Evolutionary conservation across 2,888 invertebrate genomes (phyloP).

Genomic region (Caenorhabditis japonica): DNA sequence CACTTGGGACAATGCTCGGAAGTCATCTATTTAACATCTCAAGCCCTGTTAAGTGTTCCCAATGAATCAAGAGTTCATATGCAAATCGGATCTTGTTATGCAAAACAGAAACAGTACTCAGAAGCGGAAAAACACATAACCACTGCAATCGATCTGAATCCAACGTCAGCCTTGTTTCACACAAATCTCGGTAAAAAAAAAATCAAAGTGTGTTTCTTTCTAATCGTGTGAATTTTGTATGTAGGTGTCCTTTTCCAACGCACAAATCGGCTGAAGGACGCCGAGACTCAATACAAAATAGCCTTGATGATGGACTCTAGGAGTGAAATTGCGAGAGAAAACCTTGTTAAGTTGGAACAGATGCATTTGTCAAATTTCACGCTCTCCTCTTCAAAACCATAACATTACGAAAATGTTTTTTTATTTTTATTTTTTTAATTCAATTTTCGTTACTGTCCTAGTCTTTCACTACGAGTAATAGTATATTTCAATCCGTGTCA

Average conservation of each 20-base stretch:
- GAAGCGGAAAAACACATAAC: conserved; percentile 88
- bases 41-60: conserved; percentile 84
- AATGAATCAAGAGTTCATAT: conserved; percentile 87
- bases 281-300: conserved; percentile 45
- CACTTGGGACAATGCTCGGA: conserved; percentile 82
- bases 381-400: too few relatives aligned
- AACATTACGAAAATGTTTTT: not conserved
- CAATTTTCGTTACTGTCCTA: too few relatives aligned
- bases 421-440: not conserved
- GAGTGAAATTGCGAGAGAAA: conserved; percentile 16
- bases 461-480: too few relatives aligned
- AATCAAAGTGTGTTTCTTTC: too few relatives aligned
- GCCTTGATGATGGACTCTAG: conserved; percentile 39
- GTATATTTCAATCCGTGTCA: too few relatives aligned
- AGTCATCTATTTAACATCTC: conserved; percentile 84
- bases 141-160: conserved; percentile 83
- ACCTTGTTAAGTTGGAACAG: conserved; percentile 23
- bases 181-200: conserved; percentile 90
- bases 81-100: conserved; percentile 89
- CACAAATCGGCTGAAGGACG: conserved; percentile 45
- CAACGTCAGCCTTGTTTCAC: conserved; percentile 86
- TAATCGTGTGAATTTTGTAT: conserved; percentile 2
- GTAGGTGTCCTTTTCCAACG: conserved; percentile 64
- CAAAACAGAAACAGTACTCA: conserved; percentile 85
- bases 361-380: conserved; percentile 3